Conservation (phyloP, 2,797 vertebrate species). For the Chlorospingus flavigularis region DNA sequence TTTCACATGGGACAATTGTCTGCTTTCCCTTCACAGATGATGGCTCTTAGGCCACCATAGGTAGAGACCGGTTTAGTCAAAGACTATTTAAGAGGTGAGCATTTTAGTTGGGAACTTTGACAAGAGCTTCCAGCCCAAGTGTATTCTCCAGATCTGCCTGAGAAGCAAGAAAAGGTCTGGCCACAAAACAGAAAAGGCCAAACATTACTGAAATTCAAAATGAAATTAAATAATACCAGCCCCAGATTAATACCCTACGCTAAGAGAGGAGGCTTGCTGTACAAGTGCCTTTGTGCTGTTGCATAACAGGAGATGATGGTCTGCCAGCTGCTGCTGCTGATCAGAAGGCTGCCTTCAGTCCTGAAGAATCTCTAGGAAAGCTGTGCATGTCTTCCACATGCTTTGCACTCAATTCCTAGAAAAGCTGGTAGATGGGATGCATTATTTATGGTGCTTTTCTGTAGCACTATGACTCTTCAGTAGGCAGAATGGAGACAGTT, state of each 20-base stretch:
- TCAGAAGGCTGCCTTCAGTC: background rate
- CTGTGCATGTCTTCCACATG: fast-evolving
- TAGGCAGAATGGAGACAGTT: background rate
- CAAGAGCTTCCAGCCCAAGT: background rate
- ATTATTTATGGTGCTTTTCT: background rate
- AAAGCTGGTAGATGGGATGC: background rate
- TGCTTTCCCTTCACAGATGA: background rate
- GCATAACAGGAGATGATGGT: background rate
- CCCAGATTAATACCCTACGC: background rate
- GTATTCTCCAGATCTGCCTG: background rate
- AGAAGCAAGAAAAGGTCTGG: background rate
- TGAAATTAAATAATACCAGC: background rate
- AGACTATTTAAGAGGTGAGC: background rate
- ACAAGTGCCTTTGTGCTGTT: background rate
- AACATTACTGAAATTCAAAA: background rate
- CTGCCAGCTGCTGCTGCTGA: background rate
- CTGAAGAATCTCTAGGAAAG: background rate
- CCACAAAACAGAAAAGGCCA: background rate
- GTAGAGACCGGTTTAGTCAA: background rate
- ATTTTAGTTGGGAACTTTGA: background rate
- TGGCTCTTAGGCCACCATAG: background rate
- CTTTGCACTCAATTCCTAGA: background rate
- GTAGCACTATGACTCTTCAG: background rate
- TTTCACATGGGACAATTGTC: background rate
- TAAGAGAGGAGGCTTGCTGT: background rate